Percentiles rank a stretch among this genome's conserved stretches.
Conservation (phyloP, 2,888 invertebrate species). For the Cheilosia grossa region DNA sequence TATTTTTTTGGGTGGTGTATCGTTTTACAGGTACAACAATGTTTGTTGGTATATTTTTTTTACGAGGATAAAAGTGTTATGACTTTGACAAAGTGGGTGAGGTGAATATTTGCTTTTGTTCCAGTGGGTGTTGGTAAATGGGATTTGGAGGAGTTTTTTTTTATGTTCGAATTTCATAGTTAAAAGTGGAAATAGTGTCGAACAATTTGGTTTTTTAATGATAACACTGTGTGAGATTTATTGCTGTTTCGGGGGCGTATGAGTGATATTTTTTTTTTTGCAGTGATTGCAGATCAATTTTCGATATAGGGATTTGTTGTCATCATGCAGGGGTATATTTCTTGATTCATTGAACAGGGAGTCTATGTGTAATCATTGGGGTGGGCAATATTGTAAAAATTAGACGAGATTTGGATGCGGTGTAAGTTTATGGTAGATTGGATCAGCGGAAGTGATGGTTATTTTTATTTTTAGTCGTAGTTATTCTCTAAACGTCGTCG, state of each 20-base stretch:
- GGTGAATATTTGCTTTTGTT: constrained; percentile 3
- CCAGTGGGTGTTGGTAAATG: not conserved
- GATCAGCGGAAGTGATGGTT: too few species aligned
- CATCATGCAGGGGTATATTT: not conserved
- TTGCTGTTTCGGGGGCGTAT: constrained; percentile 26
- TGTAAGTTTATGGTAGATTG: too few species aligned
- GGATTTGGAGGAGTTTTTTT: not conserved
- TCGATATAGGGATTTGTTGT: not conserved
- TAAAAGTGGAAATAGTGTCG: not conserved
- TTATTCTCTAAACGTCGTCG: too few species aligned
- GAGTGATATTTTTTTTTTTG: constrained; percentile 1
- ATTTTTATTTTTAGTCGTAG: too few species aligned
- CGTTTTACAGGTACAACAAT: constrained; percentile 17
- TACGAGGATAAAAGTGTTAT: constrained; percentile 7
- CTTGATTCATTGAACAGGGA: not conserved
- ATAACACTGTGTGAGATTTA: not conserved
- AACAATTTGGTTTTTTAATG: not conserved
- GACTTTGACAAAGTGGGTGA: constrained; percentile 14
- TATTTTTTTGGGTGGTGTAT: constrained; percentile 6
- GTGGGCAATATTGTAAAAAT: not conserved
- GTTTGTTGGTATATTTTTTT: constrained; percentile 30
- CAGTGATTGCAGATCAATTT: not conserved
- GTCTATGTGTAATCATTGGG: too few species aligned
- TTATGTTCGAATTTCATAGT: not conserved
- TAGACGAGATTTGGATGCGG: not conserved